phyloP scores from a whole-genome alignment of 2,113 vertebrate species.

The Oenanthe melanoleuca region DNA sequence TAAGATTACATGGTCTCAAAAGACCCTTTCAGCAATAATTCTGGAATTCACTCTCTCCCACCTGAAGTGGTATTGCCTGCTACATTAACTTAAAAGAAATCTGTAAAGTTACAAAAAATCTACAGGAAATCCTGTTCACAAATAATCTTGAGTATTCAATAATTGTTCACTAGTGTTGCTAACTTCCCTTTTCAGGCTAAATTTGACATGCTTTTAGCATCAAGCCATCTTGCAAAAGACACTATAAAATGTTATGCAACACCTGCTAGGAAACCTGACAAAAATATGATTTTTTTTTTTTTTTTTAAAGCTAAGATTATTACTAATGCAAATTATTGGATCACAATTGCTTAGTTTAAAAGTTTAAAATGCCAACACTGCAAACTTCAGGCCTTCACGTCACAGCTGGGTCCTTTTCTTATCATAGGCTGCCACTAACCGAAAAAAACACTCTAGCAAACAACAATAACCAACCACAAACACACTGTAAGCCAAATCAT shows the following conservation, averaged over 20 bases:
- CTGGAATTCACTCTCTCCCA: background rate
- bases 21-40: background rate
- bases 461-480: background rate
- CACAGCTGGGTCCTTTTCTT: background rate
- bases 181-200: background rate
- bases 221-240: background rate
- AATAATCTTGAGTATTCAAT: background rate
- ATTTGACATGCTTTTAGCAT: background rate
- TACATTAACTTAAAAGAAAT: background rate
- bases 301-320: background rate
- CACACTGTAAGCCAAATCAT: background rate
- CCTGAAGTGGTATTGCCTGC: background rate
- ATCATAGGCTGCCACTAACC: background rate
- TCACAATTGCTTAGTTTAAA: background rate
- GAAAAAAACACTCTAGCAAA: background rate
- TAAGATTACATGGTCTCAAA: background rate
- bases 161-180: background rate
- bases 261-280: background rate
- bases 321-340: background rate
- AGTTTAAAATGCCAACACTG: background rate
- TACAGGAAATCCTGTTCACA: background rate
- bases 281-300: background rate
- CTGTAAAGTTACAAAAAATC: background rate
- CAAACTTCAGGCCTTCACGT: background rate
- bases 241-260: background rate